Conservation (phyloP, 2,888 invertebrate genomes). For the Polietes domitor region DNA sequence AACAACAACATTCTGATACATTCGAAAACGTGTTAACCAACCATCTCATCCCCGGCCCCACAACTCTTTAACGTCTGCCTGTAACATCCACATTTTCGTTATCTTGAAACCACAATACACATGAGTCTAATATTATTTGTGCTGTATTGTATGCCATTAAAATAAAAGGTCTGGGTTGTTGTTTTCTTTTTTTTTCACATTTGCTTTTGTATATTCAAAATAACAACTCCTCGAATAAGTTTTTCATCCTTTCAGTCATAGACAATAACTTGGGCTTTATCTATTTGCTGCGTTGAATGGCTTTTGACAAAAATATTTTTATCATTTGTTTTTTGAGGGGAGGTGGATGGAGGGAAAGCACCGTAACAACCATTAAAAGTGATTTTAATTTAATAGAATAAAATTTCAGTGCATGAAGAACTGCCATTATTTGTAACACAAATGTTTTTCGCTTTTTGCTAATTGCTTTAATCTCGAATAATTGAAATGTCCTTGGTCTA, state of each 20-base stretch:
- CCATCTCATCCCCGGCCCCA: not conserved
- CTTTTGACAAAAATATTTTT: not conserved
- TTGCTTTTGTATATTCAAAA: not conserved
- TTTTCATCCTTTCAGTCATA: not conserved
- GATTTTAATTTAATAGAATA: not conserved
- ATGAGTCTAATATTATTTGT: conserved; percentile 26
- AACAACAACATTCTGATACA: no score
- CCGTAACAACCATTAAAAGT: not conserved
- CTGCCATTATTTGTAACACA: not conserved
- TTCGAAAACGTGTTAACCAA: no score
- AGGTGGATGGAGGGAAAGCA: not conserved
- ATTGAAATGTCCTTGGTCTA: conserved; percentile 26
- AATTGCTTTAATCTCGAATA: conserved; percentile 29
- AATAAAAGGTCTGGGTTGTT: conserved; percentile 9
- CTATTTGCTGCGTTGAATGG: not conserved
- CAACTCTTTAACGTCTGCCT: not conserved
- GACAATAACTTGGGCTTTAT: not conserved
- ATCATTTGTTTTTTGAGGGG: not conserved
- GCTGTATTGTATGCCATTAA: conserved; percentile 32
- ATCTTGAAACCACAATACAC: conserved; percentile 36
- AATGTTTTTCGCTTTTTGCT: not conserved
- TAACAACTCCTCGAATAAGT: not conserved
- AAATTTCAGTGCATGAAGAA: not conserved
- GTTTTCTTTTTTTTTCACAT: not conserved
- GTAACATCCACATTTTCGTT: conserved; percentile 24